A percentile compares a stretch with the other conserved stretches of the same genome.
These are phyloP conservation scores for Philonicus albiceps DNA, from an alignment of 2,888 invertebrate species.

Conservation along the genomic window DNA sequence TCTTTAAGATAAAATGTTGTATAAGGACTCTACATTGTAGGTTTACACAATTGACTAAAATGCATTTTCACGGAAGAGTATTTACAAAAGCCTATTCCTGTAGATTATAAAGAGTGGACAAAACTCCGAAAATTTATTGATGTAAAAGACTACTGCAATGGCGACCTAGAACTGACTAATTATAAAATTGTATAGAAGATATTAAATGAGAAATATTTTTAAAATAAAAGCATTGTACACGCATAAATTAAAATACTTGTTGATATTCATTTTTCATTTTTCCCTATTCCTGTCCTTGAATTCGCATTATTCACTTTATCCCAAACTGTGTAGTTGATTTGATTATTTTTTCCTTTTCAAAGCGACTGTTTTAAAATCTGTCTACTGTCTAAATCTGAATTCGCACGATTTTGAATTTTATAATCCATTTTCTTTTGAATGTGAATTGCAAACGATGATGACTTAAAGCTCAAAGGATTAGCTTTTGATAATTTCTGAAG, in stretches of 20 bases:
- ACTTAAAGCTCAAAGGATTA: neutral
- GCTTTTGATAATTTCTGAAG: neutral
- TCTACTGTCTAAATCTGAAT: too few relatives aligned
- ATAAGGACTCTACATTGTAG: slow-evolving; percentile 3
- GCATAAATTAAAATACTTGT: neutral
- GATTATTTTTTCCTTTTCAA: too few relatives aligned
- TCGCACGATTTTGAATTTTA: too few relatives aligned
- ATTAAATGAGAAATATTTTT: slow-evolving; percentile 32
- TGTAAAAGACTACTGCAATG: slow-evolving; percentile 19
- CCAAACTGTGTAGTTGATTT: too few relatives aligned
- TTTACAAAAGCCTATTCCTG: slow-evolving; percentile 36
- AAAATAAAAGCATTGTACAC: slow-evolving; percentile 16
- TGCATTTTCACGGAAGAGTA: slow-evolving; percentile 13
- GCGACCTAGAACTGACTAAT: slow-evolving; percentile 31
- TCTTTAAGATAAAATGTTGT: slow-evolving; percentile 25
- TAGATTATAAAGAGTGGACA: slow-evolving; percentile 8
- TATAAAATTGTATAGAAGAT: slow-evolving; percentile 23
- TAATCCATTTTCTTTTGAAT: too few relatives aligned
- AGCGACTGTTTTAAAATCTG: too few relatives aligned
- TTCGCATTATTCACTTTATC: too few relatives aligned
- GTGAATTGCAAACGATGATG: neutral
- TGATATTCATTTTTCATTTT: neutral
- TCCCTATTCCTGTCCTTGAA: too few relatives aligned
- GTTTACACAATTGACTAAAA: neutral
- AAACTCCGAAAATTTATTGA: neutral